Evolutionary conservation across 2,797 vertebrate species (phyloP).

Genomic region (Sylvilagus floridanus): DNA sequence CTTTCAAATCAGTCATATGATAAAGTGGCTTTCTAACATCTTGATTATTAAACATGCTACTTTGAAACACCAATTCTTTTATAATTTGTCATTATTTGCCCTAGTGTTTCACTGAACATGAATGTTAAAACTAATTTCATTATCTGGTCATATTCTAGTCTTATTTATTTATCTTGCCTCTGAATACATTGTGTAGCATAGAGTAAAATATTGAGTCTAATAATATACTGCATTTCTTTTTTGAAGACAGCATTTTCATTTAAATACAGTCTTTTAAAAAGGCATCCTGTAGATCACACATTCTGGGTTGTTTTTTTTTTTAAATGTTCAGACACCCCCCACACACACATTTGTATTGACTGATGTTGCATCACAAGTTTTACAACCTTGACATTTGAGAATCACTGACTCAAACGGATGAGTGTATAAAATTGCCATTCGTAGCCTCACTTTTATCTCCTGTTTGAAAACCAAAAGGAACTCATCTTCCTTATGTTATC

Average conservation of each 20-base stretch:
- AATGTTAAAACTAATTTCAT: constrained; percentile 30
- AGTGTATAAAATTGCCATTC: neutral
- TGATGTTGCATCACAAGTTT: neutral
- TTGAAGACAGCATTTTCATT: constrained; percentile 44
- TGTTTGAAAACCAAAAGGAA: constrained; percentile 32
- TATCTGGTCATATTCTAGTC: neutral
- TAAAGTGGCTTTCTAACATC: constrained; percentile 4
- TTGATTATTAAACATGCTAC: constrained; percentile 4
- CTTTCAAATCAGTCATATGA: constrained; percentile 1
- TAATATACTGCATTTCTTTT: neutral
- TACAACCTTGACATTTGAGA: constrained; percentile 58
- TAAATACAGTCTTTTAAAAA: neutral
- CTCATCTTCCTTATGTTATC: neutral
- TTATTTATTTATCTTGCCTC: constrained; percentile 33
- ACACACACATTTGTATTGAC: neutral
- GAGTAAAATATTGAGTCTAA: neutral
- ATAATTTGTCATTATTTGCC: neutral
- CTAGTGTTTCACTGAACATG: neutral
- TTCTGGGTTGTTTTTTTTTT: neutral
- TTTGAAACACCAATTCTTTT: constrained; percentile 40
- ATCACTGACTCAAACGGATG: neutral
- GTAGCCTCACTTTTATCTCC: constrained; percentile 20
- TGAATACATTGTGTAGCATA: neutral
- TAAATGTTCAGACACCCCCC: neutral
- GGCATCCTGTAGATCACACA: neutral